Evolutionary conservation across 2,113 vertebrate genomes (phyloP).

Genomic region (Sander vitreus): DNA sequence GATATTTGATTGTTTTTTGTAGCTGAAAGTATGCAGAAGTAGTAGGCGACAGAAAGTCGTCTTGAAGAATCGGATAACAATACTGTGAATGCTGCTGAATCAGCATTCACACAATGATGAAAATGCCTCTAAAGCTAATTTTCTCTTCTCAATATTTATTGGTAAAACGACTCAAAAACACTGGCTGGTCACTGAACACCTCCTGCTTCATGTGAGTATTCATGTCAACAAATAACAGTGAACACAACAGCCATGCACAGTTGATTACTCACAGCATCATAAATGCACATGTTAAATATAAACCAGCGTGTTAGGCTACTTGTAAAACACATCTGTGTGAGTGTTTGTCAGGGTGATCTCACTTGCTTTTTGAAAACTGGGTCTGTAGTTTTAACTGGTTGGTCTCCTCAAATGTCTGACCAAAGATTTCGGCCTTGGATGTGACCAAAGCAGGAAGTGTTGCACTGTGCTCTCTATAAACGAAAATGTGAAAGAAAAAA

Average conservation of each 20-base stretch:
- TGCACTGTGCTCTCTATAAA: conserved; percentile 12
- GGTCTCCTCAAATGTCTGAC: background rate
- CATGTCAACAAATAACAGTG: background rate
- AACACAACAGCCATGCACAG: conserved; percentile 1
- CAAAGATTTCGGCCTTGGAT: background rate
- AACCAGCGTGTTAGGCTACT: background rate
- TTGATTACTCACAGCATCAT: background rate
- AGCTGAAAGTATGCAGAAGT: too few species aligned
- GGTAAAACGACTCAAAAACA: background rate
- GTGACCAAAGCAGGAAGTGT: conserved; percentile 24
- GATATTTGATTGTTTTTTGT: too few species aligned
- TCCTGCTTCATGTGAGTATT: background rate
- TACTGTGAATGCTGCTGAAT: too few species aligned
- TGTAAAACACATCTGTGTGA: background rate
- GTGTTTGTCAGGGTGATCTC: background rate
- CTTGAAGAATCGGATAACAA: too few species aligned
- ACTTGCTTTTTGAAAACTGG: background rate
- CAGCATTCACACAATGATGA: background rate
- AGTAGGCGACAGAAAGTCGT: too few species aligned
- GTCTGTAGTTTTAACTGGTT: background rate
- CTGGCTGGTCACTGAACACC: background rate
- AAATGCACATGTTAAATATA: background rate
- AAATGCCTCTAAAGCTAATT: background rate
- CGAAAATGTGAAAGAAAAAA: conserved; percentile 49
- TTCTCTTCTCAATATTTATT: background rate